Evolutionary conservation across 2,797 vertebrate species (phyloP).

Genomic region (Hirundo rustica): DNA sequence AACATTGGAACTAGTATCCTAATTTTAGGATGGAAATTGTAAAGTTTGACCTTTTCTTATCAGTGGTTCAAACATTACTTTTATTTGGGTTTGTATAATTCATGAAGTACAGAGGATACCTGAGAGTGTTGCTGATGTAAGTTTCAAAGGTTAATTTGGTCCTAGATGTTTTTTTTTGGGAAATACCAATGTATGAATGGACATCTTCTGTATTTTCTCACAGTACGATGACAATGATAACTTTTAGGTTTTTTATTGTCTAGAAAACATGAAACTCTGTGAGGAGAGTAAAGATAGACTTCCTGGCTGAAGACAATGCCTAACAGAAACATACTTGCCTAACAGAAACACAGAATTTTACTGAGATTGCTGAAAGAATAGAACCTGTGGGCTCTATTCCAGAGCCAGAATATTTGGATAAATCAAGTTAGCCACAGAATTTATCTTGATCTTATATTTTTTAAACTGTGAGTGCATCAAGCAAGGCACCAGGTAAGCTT

Average conservation of each 20-base stretch:
- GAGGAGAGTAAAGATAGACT: neutral
- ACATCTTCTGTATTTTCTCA: neutral
- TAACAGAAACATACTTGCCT: neutral
- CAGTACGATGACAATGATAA: neutral
- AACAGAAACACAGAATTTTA: neutral
- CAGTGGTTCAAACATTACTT: neutral
- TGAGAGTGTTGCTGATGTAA: neutral
- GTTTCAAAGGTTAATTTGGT: neutral
- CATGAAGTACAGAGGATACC: neutral
- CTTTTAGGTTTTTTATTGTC: neutral
- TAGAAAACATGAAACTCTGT: neutral
- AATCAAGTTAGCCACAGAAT: neutral
- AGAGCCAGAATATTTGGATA: neutral
- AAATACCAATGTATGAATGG: neutral
- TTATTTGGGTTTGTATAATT: neutral
- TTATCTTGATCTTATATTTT: neutral
- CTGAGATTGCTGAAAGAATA: neutral
- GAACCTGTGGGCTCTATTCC: neutral
- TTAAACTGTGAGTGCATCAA: neutral
- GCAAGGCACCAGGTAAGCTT: neutral
- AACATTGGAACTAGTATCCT: accelerated
- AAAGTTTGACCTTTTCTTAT: neutral
- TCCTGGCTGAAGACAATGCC: neutral
- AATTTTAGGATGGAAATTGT: neutral
- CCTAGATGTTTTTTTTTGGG: accelerated